Percentiles rank a stretch among this genome's conserved stretches.
These are phyloP conservation scores for Cephus nigrinus DNA, from an alignment of 2,888 invertebrate genomes.

Conservation along the genomic window DNA sequence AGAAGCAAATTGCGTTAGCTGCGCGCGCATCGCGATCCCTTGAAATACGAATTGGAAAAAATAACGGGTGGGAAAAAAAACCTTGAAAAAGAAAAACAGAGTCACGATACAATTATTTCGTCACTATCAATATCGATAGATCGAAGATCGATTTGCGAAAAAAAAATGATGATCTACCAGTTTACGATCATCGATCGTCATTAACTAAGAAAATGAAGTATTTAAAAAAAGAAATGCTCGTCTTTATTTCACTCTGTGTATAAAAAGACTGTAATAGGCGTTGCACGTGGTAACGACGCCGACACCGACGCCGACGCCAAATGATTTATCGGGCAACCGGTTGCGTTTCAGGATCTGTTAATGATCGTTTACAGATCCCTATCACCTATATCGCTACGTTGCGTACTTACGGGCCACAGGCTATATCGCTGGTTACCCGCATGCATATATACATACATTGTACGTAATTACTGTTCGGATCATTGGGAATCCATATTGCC, in stretches of 20 bases:
- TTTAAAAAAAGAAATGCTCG: background rate
- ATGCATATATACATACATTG: constrained; percentile 1
- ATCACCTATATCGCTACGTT: constrained; percentile 28
- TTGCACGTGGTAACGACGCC: background rate
- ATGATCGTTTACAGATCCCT: constrained; percentile 42
- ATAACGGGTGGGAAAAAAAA: background rate
- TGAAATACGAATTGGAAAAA: background rate
- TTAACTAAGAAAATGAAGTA: background rate
- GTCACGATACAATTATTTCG: background rate
- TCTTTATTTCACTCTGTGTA: background rate
- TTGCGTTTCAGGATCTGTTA: constrained; percentile 36
- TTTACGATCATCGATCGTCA: background rate
- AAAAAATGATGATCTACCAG: background rate
- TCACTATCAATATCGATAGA: background rate
- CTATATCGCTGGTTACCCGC: background rate
- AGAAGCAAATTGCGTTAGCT: background rate
- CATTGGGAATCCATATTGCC: constrained; percentile 13
- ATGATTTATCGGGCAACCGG: constrained; percentile 39
- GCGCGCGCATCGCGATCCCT: background rate
- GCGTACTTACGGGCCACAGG: background rate
- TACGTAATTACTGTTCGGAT: background rate
- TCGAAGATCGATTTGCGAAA: background rate
- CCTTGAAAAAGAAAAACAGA: background rate
- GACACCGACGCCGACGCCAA: background rate
- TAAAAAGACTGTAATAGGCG: background rate